Conservation (phyloP, 2,113 vertebrate genomes). For the Nibea albiflora region DNA sequence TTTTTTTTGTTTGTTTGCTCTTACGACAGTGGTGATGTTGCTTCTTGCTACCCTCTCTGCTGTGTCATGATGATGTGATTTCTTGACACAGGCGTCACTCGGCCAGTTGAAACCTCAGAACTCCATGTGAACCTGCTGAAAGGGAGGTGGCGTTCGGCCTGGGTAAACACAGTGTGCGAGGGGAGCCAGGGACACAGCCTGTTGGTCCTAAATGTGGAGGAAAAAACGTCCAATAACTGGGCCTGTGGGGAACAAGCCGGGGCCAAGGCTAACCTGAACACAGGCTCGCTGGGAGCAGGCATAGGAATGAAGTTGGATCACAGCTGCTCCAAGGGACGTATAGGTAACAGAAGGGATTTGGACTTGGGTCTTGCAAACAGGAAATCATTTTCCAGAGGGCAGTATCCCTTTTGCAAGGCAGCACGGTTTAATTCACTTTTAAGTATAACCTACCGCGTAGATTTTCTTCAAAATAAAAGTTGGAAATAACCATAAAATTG, state of each 20-base stretch:
- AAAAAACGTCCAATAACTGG: conserved; percentile 65
- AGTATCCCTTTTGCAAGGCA: conserved; percentile 37
- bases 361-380: conserved; percentile 36
- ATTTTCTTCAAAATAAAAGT: conserved; percentile 28
- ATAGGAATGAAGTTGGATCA: conserved; percentile 32
- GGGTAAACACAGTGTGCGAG: conserved; percentile 68
- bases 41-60: conserved; percentile 32
- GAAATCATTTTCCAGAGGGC: conserved; percentile 44
- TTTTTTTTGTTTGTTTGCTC: conserved; percentile 13
- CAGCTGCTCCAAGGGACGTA: conserved; percentile 47
- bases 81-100: conserved; percentile 56
- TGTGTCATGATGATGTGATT: conserved; percentile 69
- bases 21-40: conserved; percentile 13
- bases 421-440: conserved; percentile 29
- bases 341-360: conserved; percentile 47
- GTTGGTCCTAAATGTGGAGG: conserved; percentile 67
- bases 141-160: conserved; percentile 65
- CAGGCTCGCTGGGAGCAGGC: conserved; percentile 41
- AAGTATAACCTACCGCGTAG: conserved; percentile 13
- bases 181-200: conserved; percentile 63
- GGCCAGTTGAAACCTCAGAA: conserved; percentile 66
- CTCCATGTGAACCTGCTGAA: conserved; percentile 75
- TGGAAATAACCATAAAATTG: conserved; percentile 43
- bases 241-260: conserved; percentile 52
- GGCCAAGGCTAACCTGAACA: conserved; percentile 54